Evolutionary conservation across 2,797 vertebrate genomes (phyloP).

Genomic region (Aulostomus chinensis): DNA sequence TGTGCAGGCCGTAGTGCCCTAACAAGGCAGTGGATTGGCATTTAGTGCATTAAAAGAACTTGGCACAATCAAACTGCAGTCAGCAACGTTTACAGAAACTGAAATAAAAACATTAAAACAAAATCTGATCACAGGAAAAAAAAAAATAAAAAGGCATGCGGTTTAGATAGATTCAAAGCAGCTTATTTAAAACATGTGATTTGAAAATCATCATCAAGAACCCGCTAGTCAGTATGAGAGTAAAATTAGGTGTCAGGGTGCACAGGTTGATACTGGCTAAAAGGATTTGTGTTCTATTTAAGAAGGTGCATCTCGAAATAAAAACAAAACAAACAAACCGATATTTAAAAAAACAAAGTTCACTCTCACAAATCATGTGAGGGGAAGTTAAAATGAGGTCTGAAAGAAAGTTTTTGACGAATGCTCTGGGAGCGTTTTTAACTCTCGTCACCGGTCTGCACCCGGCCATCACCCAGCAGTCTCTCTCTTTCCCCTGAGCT

Average conservation of each 20-base stretch:
- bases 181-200: too few relatives aligned
- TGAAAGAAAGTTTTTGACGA: too few relatives aligned
- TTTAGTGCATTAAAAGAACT: constrained; percentile 14
- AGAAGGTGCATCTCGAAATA: background rate
- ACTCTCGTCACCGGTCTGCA: constrained; percentile 41
- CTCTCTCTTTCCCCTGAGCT: constrained; percentile 63
- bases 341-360: background rate
- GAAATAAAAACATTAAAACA: constrained; percentile 1
- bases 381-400: background rate
- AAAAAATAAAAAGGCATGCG: background rate
- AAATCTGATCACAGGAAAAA: background rate
- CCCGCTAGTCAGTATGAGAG: too few relatives aligned
- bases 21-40: background rate
- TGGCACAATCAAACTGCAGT: constrained; percentile 23
- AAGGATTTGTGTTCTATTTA: background rate
- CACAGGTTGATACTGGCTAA: background rate
- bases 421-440: constrained; percentile 22
- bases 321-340: background rate
- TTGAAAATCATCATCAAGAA: too few relatives aligned
- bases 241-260: background rate
- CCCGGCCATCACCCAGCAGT: constrained; percentile 57
- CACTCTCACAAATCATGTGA: too few relatives aligned
- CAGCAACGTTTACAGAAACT: constrained; percentile 7
- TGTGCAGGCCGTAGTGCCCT: background rate
- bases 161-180: too few relatives aligned